These are phyloP conservation scores for Tipula vernalis DNA, from an alignment of 2,888 invertebrate genomes.

Conservation along the genomic window DNA sequence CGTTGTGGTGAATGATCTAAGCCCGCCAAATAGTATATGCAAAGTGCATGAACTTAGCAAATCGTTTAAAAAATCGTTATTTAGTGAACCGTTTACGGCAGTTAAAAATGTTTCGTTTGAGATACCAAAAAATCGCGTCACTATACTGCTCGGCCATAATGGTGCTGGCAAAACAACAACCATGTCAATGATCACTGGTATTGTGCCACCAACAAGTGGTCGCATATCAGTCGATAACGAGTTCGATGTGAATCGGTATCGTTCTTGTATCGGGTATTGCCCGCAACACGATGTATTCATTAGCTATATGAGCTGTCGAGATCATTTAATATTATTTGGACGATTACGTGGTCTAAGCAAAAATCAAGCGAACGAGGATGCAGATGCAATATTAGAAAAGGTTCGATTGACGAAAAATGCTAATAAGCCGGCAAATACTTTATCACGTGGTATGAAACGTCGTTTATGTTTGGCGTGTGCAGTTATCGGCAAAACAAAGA, in stretches of 20 bases:
- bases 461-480: slow-evolving; percentile 79
- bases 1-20: background rate
- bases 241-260: slow-evolving; percentile 48
- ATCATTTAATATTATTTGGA: slow-evolving; percentile 75
- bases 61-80: background rate
- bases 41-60: background rate
- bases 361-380: slow-evolving; percentile 38
- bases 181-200: slow-evolving; percentile 57
- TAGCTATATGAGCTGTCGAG: slow-evolving; percentile 63
- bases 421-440: slow-evolving; percentile 41
- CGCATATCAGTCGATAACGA: slow-evolving; percentile 46
- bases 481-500: slow-evolving; percentile 60
- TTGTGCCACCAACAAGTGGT: slow-evolving; percentile 22
- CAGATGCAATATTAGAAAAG: slow-evolving; percentile 43
- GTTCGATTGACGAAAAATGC: slow-evolving; percentile 50
- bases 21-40: background rate
- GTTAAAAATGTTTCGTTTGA: slow-evolving; percentile 58
- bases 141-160: slow-evolving; percentile 76
- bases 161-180: slow-evolving; percentile 72
- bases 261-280: slow-evolving; percentile 72
- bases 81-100: slow-evolving; percentile 33
- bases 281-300: slow-evolving; percentile 84
- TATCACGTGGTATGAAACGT: slow-evolving; percentile 89
- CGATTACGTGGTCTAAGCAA: slow-evolving; percentile 49
- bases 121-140: slow-evolving; percentile 73